Evolutionary conservation across 1,140 invertebrate species (phyloP), one percentile per base, ranked within the genome.

Genomic region (Drosophila rhopaloa): DNA sequence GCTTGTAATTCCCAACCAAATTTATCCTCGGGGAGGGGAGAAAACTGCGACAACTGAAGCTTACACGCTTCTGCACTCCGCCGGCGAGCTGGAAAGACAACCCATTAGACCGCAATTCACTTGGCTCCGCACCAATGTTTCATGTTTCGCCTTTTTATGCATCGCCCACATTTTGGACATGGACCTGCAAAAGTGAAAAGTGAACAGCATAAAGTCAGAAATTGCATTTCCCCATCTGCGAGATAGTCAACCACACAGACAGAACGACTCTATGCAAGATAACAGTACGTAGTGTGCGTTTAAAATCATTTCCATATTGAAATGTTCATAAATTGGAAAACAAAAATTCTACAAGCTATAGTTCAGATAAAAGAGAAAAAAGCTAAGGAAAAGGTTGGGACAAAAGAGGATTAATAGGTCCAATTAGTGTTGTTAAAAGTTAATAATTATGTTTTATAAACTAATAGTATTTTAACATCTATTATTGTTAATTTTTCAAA

Each of bases 61-160:
- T 83, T 75, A 58, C 70, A 79, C 55, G 57, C 41, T 70, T 48
- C 66, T 56, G 48, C 46, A 71, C 67, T 71, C 63, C 66, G 46
- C 6, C 32, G 46, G 7, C 60, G 38, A 41, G 43, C 35, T 29
- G 65, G 29, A 65, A 51, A 72, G 58, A 66, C 65, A 75, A 84
- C 65, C 66, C 75, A 78, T 82, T 73, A 78, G 70, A 86, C 81
- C 76, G 76, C 83, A 86, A 71, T 86, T 68, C 80, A 79, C 79
- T 85, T 73, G 76, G 54, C 79, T 60, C 46, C 47, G 35, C 54
- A 40, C 50, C 50, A 77, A 84, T 76, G 38, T 73, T 83, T 62
- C 43, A 37, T 46, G 53, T 71, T 71, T 75, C 48, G 50, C 24
- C 67, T 77, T 81, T 71, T 85, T 85, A 60, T 81, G 65, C 71